phyloP scores from a whole-genome alignment of 1,140 invertebrate species.

The Drosophila ananassae region DNA sequence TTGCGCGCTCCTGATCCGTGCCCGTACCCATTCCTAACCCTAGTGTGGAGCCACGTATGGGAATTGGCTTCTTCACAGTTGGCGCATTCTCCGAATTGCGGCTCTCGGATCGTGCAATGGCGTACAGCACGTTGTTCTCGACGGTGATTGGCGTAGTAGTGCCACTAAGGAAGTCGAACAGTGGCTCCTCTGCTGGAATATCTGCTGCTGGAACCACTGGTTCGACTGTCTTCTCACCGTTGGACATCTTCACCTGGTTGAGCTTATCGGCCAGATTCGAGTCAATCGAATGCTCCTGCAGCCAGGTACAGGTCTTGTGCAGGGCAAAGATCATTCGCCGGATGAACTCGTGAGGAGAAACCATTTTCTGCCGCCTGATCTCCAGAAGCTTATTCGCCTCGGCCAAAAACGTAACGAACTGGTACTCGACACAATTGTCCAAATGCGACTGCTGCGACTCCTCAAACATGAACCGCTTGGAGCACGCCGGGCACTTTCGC shows the following conservation, averaged over 20 bases:
- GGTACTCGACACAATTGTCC: conserved; percentile 73
- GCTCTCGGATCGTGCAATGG: conserved; percentile 73
- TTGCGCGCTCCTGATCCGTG: conserved; percentile 45
- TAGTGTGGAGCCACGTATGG: conserved; percentile 35
- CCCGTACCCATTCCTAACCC: conserved; percentile 4
- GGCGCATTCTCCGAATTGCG: conserved; percentile 49
- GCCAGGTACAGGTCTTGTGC: conserved; percentile 75
- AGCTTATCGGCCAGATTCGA: conserved; percentile 50
- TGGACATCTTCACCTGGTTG: conserved; percentile 60
- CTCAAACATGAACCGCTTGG: conserved; percentile 80
- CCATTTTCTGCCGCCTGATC: conserved; percentile 68
- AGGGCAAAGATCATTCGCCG: conserved; percentile 76
- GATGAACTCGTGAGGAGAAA: conserved; percentile 81
- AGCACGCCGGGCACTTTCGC: conserved; percentile 77
- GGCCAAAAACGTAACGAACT: conserved; percentile 62
- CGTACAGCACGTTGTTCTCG: conserved; percentile 75
- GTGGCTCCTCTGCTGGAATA: conserved; percentile 9
- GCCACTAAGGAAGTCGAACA: conserved; percentile 39
- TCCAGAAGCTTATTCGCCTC: conserved; percentile 64
- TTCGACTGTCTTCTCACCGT: conserved; percentile 29
- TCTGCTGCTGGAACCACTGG: conserved; percentile 2
- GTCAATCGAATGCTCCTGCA: conserved; percentile 72
- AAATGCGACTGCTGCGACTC: conserved; percentile 72
- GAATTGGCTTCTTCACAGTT: conserved; percentile 70
- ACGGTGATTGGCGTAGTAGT: conserved; percentile 64